Conservation (phyloP, 1,140 invertebrate species). For the Pantala flavescens region DNA sequence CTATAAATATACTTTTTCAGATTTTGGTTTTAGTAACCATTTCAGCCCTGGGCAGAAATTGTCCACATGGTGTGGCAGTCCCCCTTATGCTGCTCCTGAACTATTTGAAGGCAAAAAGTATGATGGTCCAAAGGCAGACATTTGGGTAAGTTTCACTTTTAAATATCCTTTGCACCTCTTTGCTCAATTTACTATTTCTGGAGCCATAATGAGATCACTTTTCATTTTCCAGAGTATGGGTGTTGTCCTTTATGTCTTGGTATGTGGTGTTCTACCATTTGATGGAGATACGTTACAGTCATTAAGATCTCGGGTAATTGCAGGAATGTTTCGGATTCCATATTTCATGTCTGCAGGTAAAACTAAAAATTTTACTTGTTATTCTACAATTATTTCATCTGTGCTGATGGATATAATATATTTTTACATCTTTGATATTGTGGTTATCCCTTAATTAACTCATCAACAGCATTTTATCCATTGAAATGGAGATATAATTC, state of each 20-base stretch:
- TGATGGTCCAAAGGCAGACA: slow-evolving; percentile 91
- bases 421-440: too few species aligned
- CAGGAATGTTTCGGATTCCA: slow-evolving; percentile 80
- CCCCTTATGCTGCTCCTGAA: slow-evolving; percentile 96
- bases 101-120: slow-evolving; percentile 95
- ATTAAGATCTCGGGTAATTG: slow-evolving; percentile 68
- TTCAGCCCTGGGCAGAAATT: slow-evolving; percentile 71
- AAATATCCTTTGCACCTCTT: slow-evolving; percentile 16
- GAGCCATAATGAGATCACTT: slow-evolving; percentile 19
- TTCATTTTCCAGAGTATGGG: slow-evolving; percentile 65
- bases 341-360: slow-evolving; percentile 87
- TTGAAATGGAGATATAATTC: too few species aligned
- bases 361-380: slow-evolving; percentile 23
- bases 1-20: too few species aligned
- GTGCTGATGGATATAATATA: too few species aligned
- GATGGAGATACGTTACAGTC: slow-evolving; percentile 78
- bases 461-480: too few species aligned
- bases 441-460: too few species aligned
- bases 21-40: slow-evolving; percentile 93
- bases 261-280: slow-evolving; percentile 83
- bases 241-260: slow-evolving; percentile 86
- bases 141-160: slow-evolving; percentile 65
- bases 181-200: background rate
- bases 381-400: too few species aligned
- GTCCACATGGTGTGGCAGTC: slow-evolving; percentile 92